Conservation (phyloP, 2,888 invertebrate genomes). For the Eugnorisma glareosa region DNA sequence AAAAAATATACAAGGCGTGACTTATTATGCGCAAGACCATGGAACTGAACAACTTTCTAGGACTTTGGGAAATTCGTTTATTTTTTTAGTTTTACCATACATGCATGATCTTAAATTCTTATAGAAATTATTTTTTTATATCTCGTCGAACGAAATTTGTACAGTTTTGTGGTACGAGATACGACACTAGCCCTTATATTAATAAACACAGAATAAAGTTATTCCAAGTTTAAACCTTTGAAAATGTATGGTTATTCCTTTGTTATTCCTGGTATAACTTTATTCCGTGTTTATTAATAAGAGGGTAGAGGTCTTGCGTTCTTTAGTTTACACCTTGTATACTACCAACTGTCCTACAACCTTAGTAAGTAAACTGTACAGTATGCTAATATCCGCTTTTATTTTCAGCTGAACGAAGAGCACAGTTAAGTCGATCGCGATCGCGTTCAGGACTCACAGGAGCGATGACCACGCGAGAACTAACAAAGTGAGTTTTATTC, state of each 20-base stretch:
- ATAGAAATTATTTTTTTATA: background rate
- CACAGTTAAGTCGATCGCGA: conserved; percentile 96
- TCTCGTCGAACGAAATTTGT: background rate
- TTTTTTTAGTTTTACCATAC: background rate
- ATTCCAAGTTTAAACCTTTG: no score
- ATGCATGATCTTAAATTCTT: background rate
- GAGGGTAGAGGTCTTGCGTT: background rate
- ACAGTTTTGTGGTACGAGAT: background rate
- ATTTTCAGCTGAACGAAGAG: conserved; percentile 95
- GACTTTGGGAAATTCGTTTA: no score
- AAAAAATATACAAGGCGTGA: no score
- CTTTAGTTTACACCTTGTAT: background rate
- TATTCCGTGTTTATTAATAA: no score
- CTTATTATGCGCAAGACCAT: no score
- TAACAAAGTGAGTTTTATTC: conserved; percentile 91
- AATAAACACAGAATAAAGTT: no score
- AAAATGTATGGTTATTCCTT: no score
- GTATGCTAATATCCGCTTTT: conserved; percentile 30
- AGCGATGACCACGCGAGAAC: conserved; percentile 92
- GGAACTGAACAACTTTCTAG: no score
- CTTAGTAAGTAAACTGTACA: background rate
- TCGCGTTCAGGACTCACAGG: conserved; percentile 95
- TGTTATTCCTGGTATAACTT: no score
- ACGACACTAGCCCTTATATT: no score
- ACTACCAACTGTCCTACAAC: background rate